phyloP scores from a whole-genome alignment of 1,140 invertebrate species.

The Panagrolaimus sp. region DNA sequence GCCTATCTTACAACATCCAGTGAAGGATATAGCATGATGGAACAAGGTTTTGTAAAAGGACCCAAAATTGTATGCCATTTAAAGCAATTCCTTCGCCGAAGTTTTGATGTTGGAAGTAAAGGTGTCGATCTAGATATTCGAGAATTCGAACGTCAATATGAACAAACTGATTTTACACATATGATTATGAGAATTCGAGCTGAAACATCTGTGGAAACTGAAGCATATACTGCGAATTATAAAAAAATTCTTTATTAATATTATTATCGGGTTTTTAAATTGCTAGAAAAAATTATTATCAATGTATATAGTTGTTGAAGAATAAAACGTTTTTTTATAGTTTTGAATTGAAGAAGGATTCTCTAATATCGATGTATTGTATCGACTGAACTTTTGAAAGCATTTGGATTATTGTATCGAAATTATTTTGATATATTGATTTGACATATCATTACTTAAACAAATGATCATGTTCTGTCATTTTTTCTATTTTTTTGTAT shows the following conservation, averaged over 20 bases:
- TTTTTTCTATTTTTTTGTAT: no score
- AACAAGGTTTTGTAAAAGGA: conserved; percentile 54
- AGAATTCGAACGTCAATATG: conserved; percentile 56
- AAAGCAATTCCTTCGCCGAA: conserved; percentile 55
- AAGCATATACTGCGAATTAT: conserved; percentile 49
- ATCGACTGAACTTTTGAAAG: no score
- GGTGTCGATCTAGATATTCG: conserved; percentile 48
- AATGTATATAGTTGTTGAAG: not conserved
- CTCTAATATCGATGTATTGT: no score
- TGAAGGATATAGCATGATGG: conserved; percentile 58
- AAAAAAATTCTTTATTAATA: conserved; percentile 29
- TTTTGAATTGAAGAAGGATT: no score
- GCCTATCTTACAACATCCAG: conserved; percentile 56
- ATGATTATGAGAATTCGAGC: conserved; percentile 54
- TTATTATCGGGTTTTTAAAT: conserved; percentile 1
- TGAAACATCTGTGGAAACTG: conserved; percentile 50
- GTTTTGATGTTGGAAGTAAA: conserved; percentile 52
- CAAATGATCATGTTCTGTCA: no score
- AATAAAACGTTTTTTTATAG: not conserved
- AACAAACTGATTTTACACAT: conserved; percentile 47
- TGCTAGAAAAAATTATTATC: not conserved
- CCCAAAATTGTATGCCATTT: conserved; percentile 55
- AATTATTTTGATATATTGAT: no score
- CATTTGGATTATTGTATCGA: no score
- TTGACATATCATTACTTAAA: no score